phyloP scores from a whole-genome alignment of 1,140 invertebrate species.

The Diprion similis region DNA sequence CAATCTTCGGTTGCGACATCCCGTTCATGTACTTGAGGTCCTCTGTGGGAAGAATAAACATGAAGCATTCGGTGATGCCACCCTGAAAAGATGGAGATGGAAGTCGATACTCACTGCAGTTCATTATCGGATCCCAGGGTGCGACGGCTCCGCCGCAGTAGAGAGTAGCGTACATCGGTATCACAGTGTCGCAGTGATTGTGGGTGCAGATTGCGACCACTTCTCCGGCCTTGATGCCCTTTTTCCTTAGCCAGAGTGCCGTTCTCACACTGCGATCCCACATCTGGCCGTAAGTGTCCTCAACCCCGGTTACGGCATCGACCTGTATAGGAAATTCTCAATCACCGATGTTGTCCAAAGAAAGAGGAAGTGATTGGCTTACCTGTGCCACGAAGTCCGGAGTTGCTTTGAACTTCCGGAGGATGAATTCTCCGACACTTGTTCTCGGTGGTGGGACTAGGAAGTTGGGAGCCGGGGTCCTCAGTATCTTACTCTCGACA shows the following conservation, averaged over 20 bases:
- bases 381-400: conserved; percentile 31
- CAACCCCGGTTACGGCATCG: conserved; percentile 18
- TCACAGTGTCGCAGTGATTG: conserved; percentile 21
- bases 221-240: conserved; percentile 14
- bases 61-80: no score
- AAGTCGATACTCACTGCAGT: neutral
- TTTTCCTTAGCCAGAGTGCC: conserved; percentile 17
- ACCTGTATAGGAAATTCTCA: neutral
- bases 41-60: conserved; percentile 26
- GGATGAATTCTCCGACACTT: conserved; percentile 24
- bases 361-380: conserved; percentile 10
- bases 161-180: neutral
- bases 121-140: neutral
- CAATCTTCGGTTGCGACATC: conserved; percentile 33
- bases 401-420: conserved; percentile 22
- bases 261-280: conserved; percentile 25
- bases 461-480: no score
- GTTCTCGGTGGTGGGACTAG: conserved; percentile 10
- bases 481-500: no score
- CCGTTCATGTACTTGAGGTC: conserved; percentile 35
- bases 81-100: neutral
- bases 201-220: conserved; percentile 24
- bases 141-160: neutral
- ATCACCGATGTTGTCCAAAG: conserved; percentile 10
- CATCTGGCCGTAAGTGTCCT: conserved; percentile 27